These are phyloP conservation scores for Stegophylla sp. DNA, from an alignment of 2,888 invertebrate species.

Conservation along the genomic window DNA sequence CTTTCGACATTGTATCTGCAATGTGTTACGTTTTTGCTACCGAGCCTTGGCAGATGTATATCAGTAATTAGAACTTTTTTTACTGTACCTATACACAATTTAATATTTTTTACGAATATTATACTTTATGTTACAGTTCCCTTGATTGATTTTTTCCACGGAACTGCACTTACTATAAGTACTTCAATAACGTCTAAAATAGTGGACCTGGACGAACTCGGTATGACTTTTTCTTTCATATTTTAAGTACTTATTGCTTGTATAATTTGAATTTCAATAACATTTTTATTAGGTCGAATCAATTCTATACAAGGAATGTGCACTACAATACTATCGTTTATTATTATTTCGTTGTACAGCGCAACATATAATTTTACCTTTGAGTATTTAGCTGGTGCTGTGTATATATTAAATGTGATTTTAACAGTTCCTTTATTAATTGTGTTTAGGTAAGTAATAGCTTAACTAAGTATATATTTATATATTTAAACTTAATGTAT, in stretches of 20 bases:
- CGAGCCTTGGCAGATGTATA: slow-evolving; percentile 60
- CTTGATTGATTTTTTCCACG: slow-evolving; percentile 55
- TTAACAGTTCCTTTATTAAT: slow-evolving; percentile 33
- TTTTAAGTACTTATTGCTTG: neutral
- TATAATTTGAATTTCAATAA: neutral
- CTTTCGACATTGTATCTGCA: slow-evolving; percentile 59
- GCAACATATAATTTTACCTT: slow-evolving; percentile 28
- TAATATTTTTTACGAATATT: neutral
- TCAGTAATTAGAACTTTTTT: no score
- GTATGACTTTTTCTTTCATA: slow-evolving; percentile 6
- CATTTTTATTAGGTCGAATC: slow-evolving; percentile 13
- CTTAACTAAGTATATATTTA: neutral
- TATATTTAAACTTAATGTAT: neutral
- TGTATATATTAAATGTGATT: slow-evolving; percentile 21
- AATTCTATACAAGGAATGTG: slow-evolving; percentile 29
- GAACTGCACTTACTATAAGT: slow-evolving; percentile 48
- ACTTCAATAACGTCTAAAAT: slow-evolving; percentile 57
- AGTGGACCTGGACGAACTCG: slow-evolving; percentile 49
- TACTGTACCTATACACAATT: slow-evolving; percentile 34
- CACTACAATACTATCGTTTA: slow-evolving; percentile 3
- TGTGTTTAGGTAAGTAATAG: slow-evolving; percentile 14
- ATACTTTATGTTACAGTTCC: slow-evolving; percentile 47
- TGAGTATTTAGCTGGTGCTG: slow-evolving; percentile 27
- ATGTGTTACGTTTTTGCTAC: slow-evolving; percentile 59
- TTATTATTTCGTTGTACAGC: slow-evolving; percentile 26